Conservation (phyloP, 2,888 invertebrate species). For the Rhogogaster chlorosoma region DNA sequence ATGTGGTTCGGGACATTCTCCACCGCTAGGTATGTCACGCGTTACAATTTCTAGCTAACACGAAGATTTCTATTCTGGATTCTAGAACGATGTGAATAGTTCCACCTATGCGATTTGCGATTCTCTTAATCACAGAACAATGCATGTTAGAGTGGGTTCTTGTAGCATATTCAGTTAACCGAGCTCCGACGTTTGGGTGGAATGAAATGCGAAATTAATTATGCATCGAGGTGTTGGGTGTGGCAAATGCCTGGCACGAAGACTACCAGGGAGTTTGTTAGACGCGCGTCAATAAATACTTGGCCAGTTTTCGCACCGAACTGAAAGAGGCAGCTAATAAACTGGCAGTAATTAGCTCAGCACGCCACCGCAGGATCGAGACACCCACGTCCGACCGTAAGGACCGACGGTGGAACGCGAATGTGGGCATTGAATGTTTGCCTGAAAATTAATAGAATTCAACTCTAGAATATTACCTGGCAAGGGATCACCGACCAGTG, state of each 20-base stretch:
- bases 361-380: constrained; percentile 16
- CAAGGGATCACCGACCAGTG: neutral
- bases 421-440: neutral
- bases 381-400: neutral
- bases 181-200: constrained; percentile 17
- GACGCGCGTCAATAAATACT: constrained; percentile 68
- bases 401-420: neutral
- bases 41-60: neutral
- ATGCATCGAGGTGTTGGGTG: constrained; percentile 59
- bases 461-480: constrained; percentile 1
- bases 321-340: constrained; percentile 74
- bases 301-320: constrained; percentile 66
- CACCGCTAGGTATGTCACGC: neutral
- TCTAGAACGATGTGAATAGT: neutral
- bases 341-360: constrained; percentile 71
- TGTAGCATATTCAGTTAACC: neutral
- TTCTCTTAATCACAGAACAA: neutral
- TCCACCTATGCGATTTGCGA: neutral
- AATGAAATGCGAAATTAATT: constrained; percentile 62
- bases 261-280: constrained; percentile 16
- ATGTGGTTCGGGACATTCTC: neutral
- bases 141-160: neutral
- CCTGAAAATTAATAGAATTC: constrained; percentile 18
- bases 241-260: constrained; percentile 27
- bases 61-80: neutral